phyloP scores from a whole-genome alignment of 2,797 vertebrate genomes.

The Cygnus olor region DNA sequence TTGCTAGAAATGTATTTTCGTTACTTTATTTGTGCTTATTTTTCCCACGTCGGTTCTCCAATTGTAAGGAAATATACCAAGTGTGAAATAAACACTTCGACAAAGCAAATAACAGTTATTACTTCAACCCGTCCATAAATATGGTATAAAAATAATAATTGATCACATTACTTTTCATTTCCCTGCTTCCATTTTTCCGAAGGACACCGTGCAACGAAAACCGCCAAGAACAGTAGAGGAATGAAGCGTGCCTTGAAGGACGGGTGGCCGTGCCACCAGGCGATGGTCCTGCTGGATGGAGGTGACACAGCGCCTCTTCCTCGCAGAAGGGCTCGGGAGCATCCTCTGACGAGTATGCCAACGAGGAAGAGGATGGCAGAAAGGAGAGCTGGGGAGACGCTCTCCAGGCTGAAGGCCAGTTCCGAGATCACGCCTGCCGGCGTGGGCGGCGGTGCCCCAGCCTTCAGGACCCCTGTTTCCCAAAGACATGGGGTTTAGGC shows the following conservation, averaged over 20 bases:
- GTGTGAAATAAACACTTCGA: constrained; percentile 46
- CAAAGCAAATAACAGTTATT: constrained; percentile 64
- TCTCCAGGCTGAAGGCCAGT: not conserved
- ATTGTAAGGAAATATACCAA: constrained; percentile 46
- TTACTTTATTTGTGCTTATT: constrained; percentile 27
- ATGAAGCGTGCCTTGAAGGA: accelerated
- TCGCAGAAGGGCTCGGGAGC: not conserved
- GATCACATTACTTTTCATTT: constrained; percentile 30
- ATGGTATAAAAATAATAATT: constrained; percentile 51
- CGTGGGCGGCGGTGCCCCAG: accelerated
- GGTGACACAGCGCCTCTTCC: accelerated
- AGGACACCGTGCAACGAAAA: not conserved
- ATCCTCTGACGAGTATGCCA: not conserved
- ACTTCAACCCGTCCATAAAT: constrained; percentile 45
- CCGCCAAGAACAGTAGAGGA: not conserved
- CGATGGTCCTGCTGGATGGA: accelerated
- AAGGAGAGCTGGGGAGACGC: not conserved
- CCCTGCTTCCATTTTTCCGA: not conserved
- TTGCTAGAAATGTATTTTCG: constrained; percentile 1
- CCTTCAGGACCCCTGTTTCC: not conserved
- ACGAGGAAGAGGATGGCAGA: not conserved
- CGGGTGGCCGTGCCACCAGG: not conserved
- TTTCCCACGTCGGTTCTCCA: not conserved
- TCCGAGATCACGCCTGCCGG: not conserved
- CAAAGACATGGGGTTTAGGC: not conserved